phyloP scores from a whole-genome alignment of 2,113 vertebrate species.

The Clarias batrachus region DNA sequence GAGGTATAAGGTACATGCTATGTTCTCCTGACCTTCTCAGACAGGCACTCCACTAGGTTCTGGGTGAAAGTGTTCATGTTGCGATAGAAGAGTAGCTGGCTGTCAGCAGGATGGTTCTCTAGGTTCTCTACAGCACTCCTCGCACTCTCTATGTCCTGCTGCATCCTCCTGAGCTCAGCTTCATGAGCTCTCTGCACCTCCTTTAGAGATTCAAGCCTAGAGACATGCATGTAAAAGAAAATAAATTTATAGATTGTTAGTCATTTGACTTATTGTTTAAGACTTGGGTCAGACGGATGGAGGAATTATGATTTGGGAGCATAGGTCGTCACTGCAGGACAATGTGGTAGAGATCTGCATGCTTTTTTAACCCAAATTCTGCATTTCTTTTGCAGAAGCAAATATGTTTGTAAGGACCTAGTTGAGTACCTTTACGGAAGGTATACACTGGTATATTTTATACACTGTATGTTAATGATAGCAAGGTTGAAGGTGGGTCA shows the following conservation, averaged over 20 bases:
- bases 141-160: slow-evolving; percentile 76
- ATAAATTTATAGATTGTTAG: not conserved
- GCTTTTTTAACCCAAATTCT: not conserved
- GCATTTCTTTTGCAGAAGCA: not conserved
- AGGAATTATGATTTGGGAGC: not conserved
- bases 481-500: not conserved
- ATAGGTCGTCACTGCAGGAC: not conserved
- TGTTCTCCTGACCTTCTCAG: slow-evolving; percentile 80
- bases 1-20: not conserved
- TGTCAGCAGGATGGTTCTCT: slow-evolving; percentile 73
- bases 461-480: not conserved
- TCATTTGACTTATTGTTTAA: not conserved
- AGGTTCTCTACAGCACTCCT: slow-evolving; percentile 73
- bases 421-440: too few species aligned
- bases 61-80: slow-evolving; percentile 79
- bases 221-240: not conserved
- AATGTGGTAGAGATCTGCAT: not conserved
- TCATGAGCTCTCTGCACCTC: slow-evolving; percentile 83
- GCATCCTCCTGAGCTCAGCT: slow-evolving; percentile 81
- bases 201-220: slow-evolving; percentile 78
- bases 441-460: not conserved
- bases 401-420: not conserved
- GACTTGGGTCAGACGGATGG: not conserved
- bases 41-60: slow-evolving; percentile 88
- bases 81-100: slow-evolving; percentile 83